Base-by-base conservation (phyloP, 2,113 vertebrate genomes). In the Trematocara nigrifrons region DNA sequence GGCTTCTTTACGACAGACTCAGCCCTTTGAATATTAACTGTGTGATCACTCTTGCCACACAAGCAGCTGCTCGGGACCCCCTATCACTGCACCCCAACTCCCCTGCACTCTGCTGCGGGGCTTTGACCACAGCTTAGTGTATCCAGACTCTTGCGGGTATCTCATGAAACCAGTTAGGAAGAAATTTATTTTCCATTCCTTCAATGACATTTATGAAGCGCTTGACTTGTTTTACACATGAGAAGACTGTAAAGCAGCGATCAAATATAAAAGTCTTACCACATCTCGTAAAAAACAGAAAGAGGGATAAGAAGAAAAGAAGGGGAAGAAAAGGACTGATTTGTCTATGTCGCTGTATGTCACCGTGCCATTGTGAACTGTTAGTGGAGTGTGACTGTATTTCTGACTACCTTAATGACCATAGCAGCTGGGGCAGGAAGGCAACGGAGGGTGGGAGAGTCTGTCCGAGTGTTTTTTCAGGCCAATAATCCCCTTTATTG, bases 11-110 rank as follows among this genome's bases (percentile, higher is more conserved):
- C 90, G 92, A 92, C 93, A 86, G 89, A 84, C 87, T 86, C 82
- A 54, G 91, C 89, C 93, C 92, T 95, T 95, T 96, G 94, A 96
- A 96, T 96, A 96, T 96, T 94, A 96, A 96, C 96, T 91, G 94
- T 95, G 95, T 95, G 94, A 96, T 96, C 95, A 93, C 87, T 95
- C 90, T 93, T 93, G 91, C 95, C 96, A 96, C 96, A 96, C 95
- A 96, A 92, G 94, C 79, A 95, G 96, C 47, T 76, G 84, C 91
- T 89, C 52, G 26, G 84, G 93, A 94, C 83, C 85, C 89, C 86
- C 89, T 80, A 77, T 91, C 85, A 80, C 45, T 76, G 38, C 80
- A 81, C 76, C 69, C 79, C 74, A 69, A 87, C 82, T 89, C 92
- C 86, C 78, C 79, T 90, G 80, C 61, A 47, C 87, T 92, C 85